A percentile compares a stretch with the other conserved stretches of the same genome.
These are phyloP conservation scores for Acleris cristana DNA, from an alignment of 2,888 invertebrate genomes.

Conservation along the genomic window DNA sequence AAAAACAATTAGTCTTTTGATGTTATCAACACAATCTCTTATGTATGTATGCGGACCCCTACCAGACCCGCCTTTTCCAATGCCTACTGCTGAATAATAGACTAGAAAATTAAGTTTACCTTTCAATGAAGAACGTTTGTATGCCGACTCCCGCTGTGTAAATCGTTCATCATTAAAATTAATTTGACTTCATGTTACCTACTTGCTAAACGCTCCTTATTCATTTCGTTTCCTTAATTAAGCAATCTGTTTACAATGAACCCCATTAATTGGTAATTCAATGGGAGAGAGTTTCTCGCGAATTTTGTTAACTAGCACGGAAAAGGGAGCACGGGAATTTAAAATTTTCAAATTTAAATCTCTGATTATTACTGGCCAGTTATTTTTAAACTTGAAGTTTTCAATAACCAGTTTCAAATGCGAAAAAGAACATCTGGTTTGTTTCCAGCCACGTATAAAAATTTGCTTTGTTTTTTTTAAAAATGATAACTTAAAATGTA, in stretches of 20 bases:
- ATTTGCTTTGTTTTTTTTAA: neutral
- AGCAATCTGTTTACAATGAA: conserved; percentile 82
- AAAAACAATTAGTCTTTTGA: too few species aligned
- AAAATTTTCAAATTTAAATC: conserved; percentile 44
- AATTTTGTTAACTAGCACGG: conserved; percentile 63
- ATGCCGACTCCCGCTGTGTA: conserved; percentile 53
- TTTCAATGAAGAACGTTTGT: conserved; percentile 44
- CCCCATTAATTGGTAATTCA: conserved; percentile 78
- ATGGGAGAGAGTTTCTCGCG: conserved; percentile 65
- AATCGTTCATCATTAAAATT: conserved; percentile 81
- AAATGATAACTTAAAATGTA: too few species aligned
- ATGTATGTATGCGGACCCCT: neutral
- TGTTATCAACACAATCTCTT: neutral
- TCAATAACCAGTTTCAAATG: conserved; percentile 1
- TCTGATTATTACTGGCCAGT: conserved; percentile 39
- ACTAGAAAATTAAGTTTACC: conserved; percentile 58
- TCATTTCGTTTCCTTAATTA: conserved; percentile 81
- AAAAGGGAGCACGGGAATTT: conserved; percentile 55
- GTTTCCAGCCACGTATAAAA: neutral
- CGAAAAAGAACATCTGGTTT: neutral
- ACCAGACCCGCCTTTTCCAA: conserved; percentile 45
- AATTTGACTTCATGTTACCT: conserved; percentile 72
- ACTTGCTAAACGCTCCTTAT: conserved; percentile 75
- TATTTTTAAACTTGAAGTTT: conserved; percentile 31
- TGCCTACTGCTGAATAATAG: conserved; percentile 50